A percentile compares a stretch with the other conserved stretches of the same genome.
phyloP scores from a whole-genome alignment of 2,113 vertebrate species.

The Prionailurus bengalensis region DNA sequence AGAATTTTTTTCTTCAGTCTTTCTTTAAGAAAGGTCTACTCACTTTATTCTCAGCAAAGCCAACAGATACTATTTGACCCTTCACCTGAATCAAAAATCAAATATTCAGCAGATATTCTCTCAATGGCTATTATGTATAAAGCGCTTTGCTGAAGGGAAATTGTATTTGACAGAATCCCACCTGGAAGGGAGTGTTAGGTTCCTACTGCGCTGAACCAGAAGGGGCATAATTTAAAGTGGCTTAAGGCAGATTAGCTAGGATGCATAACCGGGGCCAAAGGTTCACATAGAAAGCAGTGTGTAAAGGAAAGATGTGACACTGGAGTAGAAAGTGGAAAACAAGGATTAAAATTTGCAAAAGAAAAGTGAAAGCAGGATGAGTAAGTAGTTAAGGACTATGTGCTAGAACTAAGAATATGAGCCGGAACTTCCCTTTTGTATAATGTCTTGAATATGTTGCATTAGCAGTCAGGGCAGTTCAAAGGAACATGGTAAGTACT shows the following conservation, averaged over 20 bases:
- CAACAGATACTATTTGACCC: not conserved
- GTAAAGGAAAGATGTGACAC: not conserved
- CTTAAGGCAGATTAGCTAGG: not conserved
- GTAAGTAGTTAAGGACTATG: not conserved
- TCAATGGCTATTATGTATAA: not conserved
- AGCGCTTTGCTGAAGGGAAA: not conserved
- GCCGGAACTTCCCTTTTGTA: not conserved
- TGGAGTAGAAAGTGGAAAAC: not conserved
- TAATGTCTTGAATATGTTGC: not conserved
- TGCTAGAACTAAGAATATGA: not conserved
- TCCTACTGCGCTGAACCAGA: not conserved
- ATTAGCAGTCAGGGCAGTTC: not conserved
- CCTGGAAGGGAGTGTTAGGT: not conserved
- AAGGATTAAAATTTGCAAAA: not conserved
- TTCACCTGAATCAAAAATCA: not conserved
- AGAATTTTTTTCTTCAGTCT: not conserved
- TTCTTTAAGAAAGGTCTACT: slow-evolving; percentile 18
- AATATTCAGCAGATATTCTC: not conserved
- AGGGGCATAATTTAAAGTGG: not conserved
- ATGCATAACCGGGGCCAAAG: not conserved
- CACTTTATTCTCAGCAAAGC: not conserved
- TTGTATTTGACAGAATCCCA: not conserved
- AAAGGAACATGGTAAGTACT: not conserved
- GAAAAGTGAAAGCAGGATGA: slow-evolving; percentile 2
- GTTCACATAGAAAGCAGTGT: not conserved